Evolutionary conservation across 2,113 vertebrate species (phyloP).

Genomic region (Paratilapia polleni): DNA sequence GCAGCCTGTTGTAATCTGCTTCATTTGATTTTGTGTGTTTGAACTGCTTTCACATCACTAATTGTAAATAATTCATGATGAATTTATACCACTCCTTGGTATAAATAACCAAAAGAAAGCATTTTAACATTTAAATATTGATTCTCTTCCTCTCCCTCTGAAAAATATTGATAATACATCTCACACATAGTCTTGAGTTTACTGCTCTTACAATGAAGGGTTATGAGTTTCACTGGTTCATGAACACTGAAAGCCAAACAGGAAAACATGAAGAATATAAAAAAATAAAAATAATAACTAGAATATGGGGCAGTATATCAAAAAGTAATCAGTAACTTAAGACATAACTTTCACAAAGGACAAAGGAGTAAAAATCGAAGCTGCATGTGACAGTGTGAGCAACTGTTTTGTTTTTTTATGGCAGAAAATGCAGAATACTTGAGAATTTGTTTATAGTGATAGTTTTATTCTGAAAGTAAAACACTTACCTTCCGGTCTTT

Average conservation of each 20-base stretch:
- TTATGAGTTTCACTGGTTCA: neutral
- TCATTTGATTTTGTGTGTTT: too few species aligned
- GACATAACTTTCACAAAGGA: neutral
- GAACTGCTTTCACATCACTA: too few species aligned
- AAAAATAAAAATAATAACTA: too few species aligned
- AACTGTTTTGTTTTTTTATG: rapidly evolving
- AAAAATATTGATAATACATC: too few species aligned
- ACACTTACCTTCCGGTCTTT: neutral
- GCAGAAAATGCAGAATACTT: neutral
- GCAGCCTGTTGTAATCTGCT: too few species aligned
- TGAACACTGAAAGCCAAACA: neutral
- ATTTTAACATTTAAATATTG: too few species aligned
- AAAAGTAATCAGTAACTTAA: neutral
- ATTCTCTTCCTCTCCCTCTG: too few species aligned
- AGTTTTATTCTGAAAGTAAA: slow-evolving; percentile 41
- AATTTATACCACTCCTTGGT: too few species aligned
- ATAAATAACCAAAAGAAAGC: too few species aligned
- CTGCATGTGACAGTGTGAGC: neutral
- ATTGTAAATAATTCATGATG: too few species aligned
- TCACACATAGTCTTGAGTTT: neutral
- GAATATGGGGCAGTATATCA: neutral
- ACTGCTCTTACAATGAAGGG: neutral
- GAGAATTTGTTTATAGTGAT: neutral
- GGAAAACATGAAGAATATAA: neutral
- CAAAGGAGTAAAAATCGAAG: neutral